Evolutionary conservation across 2,888 invertebrate genomes (phyloP).

Genomic region (Glaucopsyche alexis): DNA sequence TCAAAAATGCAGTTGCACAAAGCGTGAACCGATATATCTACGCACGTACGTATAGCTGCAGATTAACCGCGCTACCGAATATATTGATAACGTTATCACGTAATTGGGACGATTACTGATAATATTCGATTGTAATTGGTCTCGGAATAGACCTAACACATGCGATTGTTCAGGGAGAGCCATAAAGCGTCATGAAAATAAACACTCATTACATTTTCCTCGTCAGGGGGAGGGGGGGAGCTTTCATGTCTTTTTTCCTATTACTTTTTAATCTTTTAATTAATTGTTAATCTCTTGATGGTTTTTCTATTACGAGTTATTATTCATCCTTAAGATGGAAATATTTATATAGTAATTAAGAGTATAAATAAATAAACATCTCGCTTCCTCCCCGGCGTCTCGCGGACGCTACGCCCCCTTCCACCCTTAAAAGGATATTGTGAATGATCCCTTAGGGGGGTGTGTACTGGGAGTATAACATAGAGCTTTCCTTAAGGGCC

Average conservation of each 20-base stretch:
- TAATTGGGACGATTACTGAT: not conserved
- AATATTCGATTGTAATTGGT: not conserved
- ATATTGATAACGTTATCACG: not conserved
- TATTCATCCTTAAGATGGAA: not conserved
- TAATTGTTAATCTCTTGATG: not conserved
- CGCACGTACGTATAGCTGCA: too few species aligned
- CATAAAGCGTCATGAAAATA: not conserved
- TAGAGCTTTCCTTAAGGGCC: not conserved
- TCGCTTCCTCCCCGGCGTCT: not conserved
- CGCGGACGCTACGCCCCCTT: not conserved
- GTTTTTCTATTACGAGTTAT: not conserved
- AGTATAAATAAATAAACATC: slow-evolving; percentile 1
- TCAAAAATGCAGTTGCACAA: not conserved
- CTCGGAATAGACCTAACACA: not conserved
- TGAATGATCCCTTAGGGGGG: slow-evolving; percentile 9
- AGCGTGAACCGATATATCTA: too few species aligned
- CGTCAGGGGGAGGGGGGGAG: not conserved
- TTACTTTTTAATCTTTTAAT: not conserved
- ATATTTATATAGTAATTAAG: slow-evolving; percentile 6
- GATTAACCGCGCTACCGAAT: not conserved
- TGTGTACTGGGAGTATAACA: not conserved
- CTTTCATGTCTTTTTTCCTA: not conserved
- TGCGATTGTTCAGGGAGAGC: not conserved
- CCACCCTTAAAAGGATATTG: not conserved
- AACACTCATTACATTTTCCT: not conserved